A percentile compares a stretch with the other conserved stretches of the same genome.
These are phyloP conservation scores for Ethmia dodecea DNA, from an alignment of 2,888 invertebrate genomes.

Conservation along the genomic window DNA sequence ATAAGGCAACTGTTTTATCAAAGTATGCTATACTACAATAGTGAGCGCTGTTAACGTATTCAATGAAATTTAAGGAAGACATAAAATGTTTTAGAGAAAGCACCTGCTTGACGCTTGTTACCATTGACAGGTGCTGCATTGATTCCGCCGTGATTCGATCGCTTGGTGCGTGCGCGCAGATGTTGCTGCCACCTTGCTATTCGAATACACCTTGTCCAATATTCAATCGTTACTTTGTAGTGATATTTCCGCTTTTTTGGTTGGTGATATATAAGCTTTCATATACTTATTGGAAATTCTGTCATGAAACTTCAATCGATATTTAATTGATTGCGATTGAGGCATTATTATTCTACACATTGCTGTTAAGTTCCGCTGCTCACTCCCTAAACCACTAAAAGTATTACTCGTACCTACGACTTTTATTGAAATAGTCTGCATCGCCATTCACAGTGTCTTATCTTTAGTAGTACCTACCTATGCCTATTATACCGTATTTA, in stretches of 20 bases:
- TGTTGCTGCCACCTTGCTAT: constrained; percentile 55
- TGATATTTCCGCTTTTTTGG: constrained; percentile 14
- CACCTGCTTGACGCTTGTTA: no score
- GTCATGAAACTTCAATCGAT: not conserved
- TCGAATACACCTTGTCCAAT: constrained; percentile 45
- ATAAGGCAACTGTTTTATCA: no score
- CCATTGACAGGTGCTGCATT: constrained; percentile 56
- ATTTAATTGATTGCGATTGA: not conserved
- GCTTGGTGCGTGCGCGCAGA: constrained; percentile 39
- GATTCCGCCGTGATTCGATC: constrained; percentile 51
- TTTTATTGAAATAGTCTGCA: no score
- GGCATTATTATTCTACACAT: constrained; percentile 30
- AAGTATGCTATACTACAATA: no score
- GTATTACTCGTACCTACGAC: no score
- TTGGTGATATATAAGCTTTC: constrained; percentile 15
- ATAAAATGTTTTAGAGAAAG: no score
- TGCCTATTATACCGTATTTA: no score
- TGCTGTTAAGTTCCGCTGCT: constrained; percentile 27
- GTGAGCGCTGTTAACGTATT: no score
- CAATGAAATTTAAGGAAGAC: no score
- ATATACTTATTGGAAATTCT: not conserved
- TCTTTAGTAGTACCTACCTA: no score
- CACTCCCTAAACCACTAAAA: no score
- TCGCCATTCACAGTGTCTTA: no score
- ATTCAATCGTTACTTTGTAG: constrained; percentile 31